These are phyloP conservation scores for Aphelenchoides besseyi DNA, from an alignment of 1,140 invertebrate species.

Conservation along the genomic window DNA sequence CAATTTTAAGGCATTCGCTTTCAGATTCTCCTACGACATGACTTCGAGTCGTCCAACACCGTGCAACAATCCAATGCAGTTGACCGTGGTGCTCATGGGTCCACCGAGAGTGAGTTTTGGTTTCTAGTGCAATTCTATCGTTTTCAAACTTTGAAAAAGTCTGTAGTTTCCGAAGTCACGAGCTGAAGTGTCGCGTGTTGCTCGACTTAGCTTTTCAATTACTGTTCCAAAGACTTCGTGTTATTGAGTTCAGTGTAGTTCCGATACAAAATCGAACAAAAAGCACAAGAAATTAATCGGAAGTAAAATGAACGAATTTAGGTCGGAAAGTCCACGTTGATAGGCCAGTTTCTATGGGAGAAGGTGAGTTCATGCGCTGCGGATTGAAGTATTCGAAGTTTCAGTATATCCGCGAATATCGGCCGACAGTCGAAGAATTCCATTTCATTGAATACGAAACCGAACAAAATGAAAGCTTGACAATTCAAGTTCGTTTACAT, in stretches of 20 bases:
- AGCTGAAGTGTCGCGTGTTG: background rate
- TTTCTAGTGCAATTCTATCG: background rate
- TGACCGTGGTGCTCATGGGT: slow-evolving; percentile 47
- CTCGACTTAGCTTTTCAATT: no score
- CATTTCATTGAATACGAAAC: slow-evolving; percentile 61
- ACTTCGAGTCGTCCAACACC: slow-evolving; percentile 9
- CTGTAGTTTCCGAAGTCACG: background rate
- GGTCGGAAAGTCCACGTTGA: slow-evolving; percentile 59
- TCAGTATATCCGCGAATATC: no score
- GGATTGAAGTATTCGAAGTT: no score
- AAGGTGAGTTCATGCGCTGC: slow-evolving; percentile 47
- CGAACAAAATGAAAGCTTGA: slow-evolving; percentile 17
- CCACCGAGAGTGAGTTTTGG: slow-evolving; percentile 37
- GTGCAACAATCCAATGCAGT: slow-evolving; percentile 23
- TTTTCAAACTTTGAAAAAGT: background rate
- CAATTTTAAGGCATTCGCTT: no score
- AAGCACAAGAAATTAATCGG: no score
- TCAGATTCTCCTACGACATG: slow-evolving; percentile 31
- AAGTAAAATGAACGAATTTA: slow-evolving; percentile 33
- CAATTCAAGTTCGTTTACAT: slow-evolving; percentile 17
- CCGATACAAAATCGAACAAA: no score
- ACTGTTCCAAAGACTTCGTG: no score
- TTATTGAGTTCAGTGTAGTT: no score
- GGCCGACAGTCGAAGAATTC: slow-evolving; percentile 59
- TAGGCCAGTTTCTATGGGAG: slow-evolving; percentile 60